Conservation (phyloP, 2,113 vertebrate species). For the Pelecanoides urinatrix region DNA sequence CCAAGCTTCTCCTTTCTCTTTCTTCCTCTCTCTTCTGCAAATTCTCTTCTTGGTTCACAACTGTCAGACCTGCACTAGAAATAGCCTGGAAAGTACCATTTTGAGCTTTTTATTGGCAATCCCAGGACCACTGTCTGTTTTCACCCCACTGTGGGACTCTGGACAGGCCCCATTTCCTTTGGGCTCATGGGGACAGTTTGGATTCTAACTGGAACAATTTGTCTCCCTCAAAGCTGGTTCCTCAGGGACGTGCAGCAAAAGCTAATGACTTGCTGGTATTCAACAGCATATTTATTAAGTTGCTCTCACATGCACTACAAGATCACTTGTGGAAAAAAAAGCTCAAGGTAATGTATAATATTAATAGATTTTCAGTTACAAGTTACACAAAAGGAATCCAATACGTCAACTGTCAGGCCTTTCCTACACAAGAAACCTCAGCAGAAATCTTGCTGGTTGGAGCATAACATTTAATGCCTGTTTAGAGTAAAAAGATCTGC, state of each 20-base stretch:
- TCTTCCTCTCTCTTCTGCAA: neutral
- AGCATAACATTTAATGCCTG: neutral
- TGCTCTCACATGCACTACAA: neutral
- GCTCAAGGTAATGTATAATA: neutral
- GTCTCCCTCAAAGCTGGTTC: neutral
- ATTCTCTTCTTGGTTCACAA: neutral
- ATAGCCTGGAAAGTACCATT: neutral
- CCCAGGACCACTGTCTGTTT: neutral
- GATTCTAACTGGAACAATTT: neutral
- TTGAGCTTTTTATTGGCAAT: neutral
- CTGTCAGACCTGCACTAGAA: neutral
- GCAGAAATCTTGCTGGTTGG: neutral
- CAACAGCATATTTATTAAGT: neutral
- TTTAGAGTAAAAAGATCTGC: conserved; percentile 1
- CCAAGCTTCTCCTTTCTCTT: neutral
- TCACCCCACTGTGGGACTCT: neutral
- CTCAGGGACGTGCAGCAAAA: neutral
- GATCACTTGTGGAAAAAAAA: neutral
- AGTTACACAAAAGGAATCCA: neutral
- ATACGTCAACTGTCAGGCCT: neutral
- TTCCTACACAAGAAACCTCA: neutral
- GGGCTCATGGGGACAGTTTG: neutral
- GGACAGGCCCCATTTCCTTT: neutral
- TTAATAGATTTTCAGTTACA: neutral
- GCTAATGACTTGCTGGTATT: neutral